Conservation (phyloP, 30 jellyfish, hydroid and myxozoan species). For the Phacellophora camtschatica region DNA sequence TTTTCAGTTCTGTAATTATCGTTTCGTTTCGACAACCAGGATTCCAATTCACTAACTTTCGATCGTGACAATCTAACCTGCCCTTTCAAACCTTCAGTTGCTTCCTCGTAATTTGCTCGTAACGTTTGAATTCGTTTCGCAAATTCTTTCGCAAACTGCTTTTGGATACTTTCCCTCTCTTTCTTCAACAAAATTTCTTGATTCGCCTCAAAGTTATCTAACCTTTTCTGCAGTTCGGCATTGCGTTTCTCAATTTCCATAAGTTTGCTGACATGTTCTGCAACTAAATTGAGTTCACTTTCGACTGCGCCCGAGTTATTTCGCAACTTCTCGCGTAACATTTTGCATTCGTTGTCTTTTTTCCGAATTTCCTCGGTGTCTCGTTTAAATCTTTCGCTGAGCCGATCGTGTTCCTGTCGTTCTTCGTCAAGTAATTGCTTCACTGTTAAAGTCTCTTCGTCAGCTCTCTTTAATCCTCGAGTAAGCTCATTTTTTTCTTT, state of each 20-base stretch:
- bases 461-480: conserved; percentile 13
- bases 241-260: conserved; percentile 61
- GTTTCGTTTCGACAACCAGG: not conserved
- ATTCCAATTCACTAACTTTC: conserved; percentile 39
- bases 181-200: conserved; percentile 18
- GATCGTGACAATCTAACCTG: conserved; percentile 44
- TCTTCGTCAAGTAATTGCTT: conserved; percentile 69
- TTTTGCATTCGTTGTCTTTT: conserved; percentile 69
- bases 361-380: conserved; percentile 92
- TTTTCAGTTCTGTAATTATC: not conserved
- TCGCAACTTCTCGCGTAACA: conserved; percentile 51
- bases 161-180: conserved; percentile 68
- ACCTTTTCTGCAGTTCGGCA: conserved; percentile 32
- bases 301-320: conserved; percentile 7
- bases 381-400: conserved; percentile 67
- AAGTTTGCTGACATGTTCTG: conserved; percentile 42
- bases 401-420: conserved; percentile 75
- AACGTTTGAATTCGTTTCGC: conserved; percentile 77
- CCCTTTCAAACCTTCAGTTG: conserved; percentile 64
- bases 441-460: conserved; percentile 45
- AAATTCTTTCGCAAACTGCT: conserved; percentile 76
- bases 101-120: conserved; percentile 81
- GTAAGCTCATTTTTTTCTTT: conserved; percentile 23
- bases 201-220: conserved; percentile 16
- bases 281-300: conserved; percentile 13